phyloP scores from a whole-genome alignment of 2,797 vertebrate genomes.

The Trachops cirrhosus region DNA sequence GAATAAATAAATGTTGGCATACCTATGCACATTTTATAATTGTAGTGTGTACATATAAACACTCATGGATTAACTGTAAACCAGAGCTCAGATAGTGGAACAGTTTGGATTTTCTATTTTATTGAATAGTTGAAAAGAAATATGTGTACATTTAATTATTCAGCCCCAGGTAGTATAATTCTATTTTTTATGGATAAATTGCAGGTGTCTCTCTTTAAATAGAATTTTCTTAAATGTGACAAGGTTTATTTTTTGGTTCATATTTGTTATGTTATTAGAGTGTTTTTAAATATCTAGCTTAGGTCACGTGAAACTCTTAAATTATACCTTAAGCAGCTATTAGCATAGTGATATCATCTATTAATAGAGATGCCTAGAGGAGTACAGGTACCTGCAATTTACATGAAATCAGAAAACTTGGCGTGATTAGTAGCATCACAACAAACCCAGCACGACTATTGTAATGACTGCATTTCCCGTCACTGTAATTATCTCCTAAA shows the following conservation, averaged over 20 bases:
- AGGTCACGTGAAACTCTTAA: slow-evolving; percentile 52
- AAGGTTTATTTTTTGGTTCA: slow-evolving; percentile 57
- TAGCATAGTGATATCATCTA: slow-evolving; percentile 66
- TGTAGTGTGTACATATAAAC: background rate
- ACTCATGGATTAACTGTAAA: background rate
- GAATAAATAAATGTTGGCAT: background rate
- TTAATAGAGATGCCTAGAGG: slow-evolving; percentile 64
- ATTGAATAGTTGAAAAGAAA: slow-evolving; percentile 43
- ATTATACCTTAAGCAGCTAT: slow-evolving; percentile 64
- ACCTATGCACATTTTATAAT: background rate
- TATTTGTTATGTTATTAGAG: slow-evolving; percentile 58
- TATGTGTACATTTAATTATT: background rate
- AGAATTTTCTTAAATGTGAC: slow-evolving; percentile 55
- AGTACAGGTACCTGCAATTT: slow-evolving; percentile 62
- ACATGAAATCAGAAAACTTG: slow-evolving; percentile 67
- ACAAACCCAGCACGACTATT: slow-evolving; percentile 69
- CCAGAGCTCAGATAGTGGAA: background rate
- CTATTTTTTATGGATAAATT: slow-evolving; percentile 31
- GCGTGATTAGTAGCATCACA: slow-evolving; percentile 70
- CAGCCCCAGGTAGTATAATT: background rate
- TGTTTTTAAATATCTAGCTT: slow-evolving; percentile 64
- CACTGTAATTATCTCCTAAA: slow-evolving; percentile 74
- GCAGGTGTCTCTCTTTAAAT: slow-evolving; percentile 61
- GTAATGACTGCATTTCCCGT: slow-evolving; percentile 60
- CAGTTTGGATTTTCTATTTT: slow-evolving; percentile 33